These are phyloP conservation scores for Didymodactylos carnosus DNA, from an alignment of 2,888 invertebrate species.

Conservation along the genomic window DNA sequence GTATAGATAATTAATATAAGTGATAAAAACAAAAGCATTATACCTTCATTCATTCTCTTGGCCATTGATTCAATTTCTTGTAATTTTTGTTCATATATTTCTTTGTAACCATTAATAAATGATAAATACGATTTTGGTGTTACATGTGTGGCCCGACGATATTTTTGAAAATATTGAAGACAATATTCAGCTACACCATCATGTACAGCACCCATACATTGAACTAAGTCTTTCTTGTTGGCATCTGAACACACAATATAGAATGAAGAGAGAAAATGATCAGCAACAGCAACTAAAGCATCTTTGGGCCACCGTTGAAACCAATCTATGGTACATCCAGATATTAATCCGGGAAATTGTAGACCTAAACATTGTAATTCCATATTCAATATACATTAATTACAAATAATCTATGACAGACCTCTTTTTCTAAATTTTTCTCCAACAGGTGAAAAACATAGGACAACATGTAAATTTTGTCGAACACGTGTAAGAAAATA, in stretches of 20 bases:
- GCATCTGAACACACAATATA: slow-evolving; percentile 57
- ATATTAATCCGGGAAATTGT: slow-evolving; percentile 72
- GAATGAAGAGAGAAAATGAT: slow-evolving; percentile 52
- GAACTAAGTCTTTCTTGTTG: slow-evolving; percentile 52
- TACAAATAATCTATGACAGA: no score
- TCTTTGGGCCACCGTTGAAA: slow-evolving; percentile 69
- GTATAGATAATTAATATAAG: no score
- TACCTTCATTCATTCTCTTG: slow-evolving; percentile 62
- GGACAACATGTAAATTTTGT: slow-evolving; percentile 13
- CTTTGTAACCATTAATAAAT: slow-evolving; percentile 61
- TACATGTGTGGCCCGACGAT: slow-evolving; percentile 60
- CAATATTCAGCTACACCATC: slow-evolving; percentile 58
- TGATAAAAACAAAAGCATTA: no score
- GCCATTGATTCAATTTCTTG: slow-evolving; percentile 57
- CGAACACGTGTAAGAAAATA: slow-evolving; percentile 56
- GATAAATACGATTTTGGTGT: slow-evolving; percentile 73
- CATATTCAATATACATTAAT: no score
- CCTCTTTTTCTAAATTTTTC: not conserved
- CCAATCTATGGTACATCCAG: slow-evolving; percentile 77
- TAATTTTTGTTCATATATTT: slow-evolving; percentile 56
- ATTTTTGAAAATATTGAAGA: slow-evolving; percentile 54
- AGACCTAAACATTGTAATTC: slow-evolving; percentile 50
- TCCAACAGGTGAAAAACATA: slow-evolving; percentile 18
- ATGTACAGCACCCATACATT: slow-evolving; percentile 63
- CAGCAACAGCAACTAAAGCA: slow-evolving; percentile 60